Percentiles rank a stretch among this genome's conserved stretches.
These are phyloP conservation scores for Tychaedon coryphoeus DNA, from an alignment of 2,113 vertebrate species.

Conservation along the genomic window DNA sequence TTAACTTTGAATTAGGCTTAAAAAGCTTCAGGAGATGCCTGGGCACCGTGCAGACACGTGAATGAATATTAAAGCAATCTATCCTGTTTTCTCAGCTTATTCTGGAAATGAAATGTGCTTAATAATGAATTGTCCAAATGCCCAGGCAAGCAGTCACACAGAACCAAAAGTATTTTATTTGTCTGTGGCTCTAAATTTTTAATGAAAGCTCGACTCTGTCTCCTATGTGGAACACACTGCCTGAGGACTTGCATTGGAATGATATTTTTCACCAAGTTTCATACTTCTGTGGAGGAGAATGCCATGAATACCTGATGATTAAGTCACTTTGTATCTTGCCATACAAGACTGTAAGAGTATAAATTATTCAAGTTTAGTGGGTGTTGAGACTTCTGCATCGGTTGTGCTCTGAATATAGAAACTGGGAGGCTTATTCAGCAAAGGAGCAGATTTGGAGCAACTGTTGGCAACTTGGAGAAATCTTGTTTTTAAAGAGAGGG, in stretches of 20 bases:
- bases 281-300: conserved; percentile 43
- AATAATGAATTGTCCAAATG: conserved; percentile 29
- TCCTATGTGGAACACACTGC: not conserved
- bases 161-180: conserved; percentile 18
- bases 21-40: not conserved
- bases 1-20: not conserved
- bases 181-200: conserved; percentile 37
- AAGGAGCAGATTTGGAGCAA: conserved; percentile 6
- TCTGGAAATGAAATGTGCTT: not conserved
- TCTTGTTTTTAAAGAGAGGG: not conserved
- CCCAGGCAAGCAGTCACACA: not conserved
- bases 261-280: conserved; percentile 17
- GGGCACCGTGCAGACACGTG: not conserved
- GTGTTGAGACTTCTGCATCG: conserved; percentile 65
- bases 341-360: conserved; percentile 57
- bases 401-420: conserved; percentile 71
- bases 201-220: not conserved
- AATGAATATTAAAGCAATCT: not conserved
- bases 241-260: conserved; percentile 42
- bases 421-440: conserved; percentile 58
- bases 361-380: conserved; percentile 78
- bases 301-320: conserved; percentile 66
- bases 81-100: not conserved
- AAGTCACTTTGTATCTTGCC: conserved; percentile 71
- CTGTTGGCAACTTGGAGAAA: conserved; percentile 16